These are phyloP conservation scores for Stichodactyla helianthus DNA, from an alignment of 64 coral and sea anemone species.

Conservation along the genomic window DNA sequence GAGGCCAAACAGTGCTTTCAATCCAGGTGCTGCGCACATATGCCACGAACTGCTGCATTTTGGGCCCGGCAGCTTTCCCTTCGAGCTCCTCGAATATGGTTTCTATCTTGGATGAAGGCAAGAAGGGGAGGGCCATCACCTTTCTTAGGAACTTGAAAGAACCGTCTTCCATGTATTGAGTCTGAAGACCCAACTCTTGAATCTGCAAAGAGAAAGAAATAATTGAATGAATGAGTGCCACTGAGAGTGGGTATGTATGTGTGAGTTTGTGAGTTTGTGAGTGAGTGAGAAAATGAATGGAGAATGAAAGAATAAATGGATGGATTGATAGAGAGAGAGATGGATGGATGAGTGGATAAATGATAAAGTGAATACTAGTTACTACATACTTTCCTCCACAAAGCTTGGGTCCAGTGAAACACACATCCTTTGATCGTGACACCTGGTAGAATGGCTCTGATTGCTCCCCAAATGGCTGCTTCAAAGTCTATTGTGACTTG, in stretches of 20 bases:
- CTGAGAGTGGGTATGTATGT: too few relatives aligned
- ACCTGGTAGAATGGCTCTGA: too few relatives aligned
- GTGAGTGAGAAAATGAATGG: too few relatives aligned
- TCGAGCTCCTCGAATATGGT: slow-evolving; percentile 13
- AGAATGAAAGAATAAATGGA: too few relatives aligned
- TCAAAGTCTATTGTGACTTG: too few relatives aligned
- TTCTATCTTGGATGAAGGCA: slow-evolving; percentile 5
- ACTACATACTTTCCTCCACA: slow-evolving; percentile 26
- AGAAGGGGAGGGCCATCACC: slow-evolving; percentile 32
- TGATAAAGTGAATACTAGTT: background rate
- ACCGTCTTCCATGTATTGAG: background rate
- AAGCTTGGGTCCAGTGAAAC: slow-evolving; percentile 24
- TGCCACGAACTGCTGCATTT: background rate
- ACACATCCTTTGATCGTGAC: background rate
- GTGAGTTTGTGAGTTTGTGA: too few relatives aligned
- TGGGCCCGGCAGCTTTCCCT: background rate
- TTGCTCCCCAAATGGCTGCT: too few relatives aligned
- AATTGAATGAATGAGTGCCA: background rate
- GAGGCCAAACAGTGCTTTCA: slow-evolving; percentile 10
- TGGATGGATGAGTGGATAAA: too few relatives aligned
- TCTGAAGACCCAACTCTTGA: slow-evolving; percentile 27
- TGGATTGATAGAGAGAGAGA: too few relatives aligned
- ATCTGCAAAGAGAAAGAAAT: slow-evolving; percentile 4
- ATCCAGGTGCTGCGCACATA: slow-evolving; percentile 25
- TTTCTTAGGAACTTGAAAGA: slow-evolving; percentile 25